These are phyloP conservation scores for Rhinophrynus dorsalis DNA, from an alignment of 2,797 vertebrate genomes.

Conservation along the genomic window DNA sequence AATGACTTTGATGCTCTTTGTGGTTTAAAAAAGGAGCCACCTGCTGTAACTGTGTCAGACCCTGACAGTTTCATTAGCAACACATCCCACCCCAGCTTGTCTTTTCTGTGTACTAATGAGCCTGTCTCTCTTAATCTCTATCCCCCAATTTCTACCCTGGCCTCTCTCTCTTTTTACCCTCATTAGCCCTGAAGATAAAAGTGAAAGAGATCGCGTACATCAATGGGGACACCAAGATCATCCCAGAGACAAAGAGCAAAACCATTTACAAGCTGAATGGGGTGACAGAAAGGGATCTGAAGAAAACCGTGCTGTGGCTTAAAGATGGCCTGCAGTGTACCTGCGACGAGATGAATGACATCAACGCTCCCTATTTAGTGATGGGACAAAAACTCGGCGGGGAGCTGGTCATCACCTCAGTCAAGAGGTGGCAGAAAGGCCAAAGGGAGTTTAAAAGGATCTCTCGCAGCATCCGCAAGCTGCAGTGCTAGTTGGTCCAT, in stretches of 20 bases:
- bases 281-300: conserved; percentile 88
- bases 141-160: conserved; percentile 32
- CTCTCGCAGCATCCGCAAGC: conserved; percentile 93
- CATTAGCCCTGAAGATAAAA: conserved; percentile 94
- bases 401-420: conserved; percentile 92
- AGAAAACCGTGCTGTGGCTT: conserved; percentile 89
- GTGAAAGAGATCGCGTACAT: conserved; percentile 98
- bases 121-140: conserved; percentile 47
- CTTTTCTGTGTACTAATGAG: conserved; percentile 57
- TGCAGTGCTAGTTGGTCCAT: conserved; percentile 81
- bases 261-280: conserved; percentile 96
- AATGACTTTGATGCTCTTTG: conserved; percentile 66
- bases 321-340: conserved; percentile 93
- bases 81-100: conserved; percentile 57
- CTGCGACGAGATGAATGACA: conserved; percentile 96
- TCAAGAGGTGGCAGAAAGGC: conserved; percentile 96
- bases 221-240: conserved; percentile 95
- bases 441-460: conserved; percentile 94
- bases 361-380: conserved; percentile 92
- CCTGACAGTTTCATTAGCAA: conserved; percentile 63
- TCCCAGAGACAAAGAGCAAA: conserved; percentile 94
- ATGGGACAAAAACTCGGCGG: conserved; percentile 95
- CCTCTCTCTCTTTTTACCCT: conserved; percentile 46
- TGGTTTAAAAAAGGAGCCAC: conserved; percentile 72
- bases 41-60: conserved; percentile 63